Evolutionary conservation across 1,140 invertebrate genomes (phyloP), one percentile per base, ranked within the genome.

Genomic region (Paramacrobiotus metropolitanus): DNA sequence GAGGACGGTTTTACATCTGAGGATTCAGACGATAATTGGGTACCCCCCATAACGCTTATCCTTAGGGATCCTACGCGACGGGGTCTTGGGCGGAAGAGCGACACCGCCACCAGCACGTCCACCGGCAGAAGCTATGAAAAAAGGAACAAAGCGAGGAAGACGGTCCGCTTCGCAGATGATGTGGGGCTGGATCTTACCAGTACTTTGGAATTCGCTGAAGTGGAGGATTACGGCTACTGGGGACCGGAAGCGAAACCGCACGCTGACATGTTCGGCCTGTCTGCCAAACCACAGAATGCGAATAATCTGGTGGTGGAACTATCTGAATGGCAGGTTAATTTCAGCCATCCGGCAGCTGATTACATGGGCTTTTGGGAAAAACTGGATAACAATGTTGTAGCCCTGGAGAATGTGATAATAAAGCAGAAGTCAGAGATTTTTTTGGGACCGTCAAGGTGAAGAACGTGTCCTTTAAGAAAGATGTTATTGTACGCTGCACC

Each of bases 101-200:
- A 9, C 9, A 40, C 34, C 34, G n/a, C 9, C 9, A 9, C 9
- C 34, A 9, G 9, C n/a, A 9, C 34, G 9, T 9, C n/a, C 34
- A 9, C n/a, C 9, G n/a, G n/a, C 9, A 40, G n/a, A 9, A 9
- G 9, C 34, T 40, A 9, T n/a, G 34, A 40, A 9, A 9, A 40
- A 9, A 9, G 9, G 9, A 40, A 40, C 34, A 40, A 72, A 62
- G 69, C 70, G 48, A 87, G 87, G 69, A 93, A 93, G 72, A 80
- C 79, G 64, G 90, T 94, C 1, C 86, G 90, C 0, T 95, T 95
- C 70, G 91, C 91, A 0, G 91, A 95, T 69, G 87, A 89, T 67
- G 82, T 82, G 68, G 91, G 91, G 1, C 78, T 83, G 34, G 82
- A 85, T 1, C 75, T 95, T 18, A 86, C 86, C 31, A 84, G 87